Conservation (phyloP, 2,113 vertebrate genomes). For the Formicarius rufipectus region DNA sequence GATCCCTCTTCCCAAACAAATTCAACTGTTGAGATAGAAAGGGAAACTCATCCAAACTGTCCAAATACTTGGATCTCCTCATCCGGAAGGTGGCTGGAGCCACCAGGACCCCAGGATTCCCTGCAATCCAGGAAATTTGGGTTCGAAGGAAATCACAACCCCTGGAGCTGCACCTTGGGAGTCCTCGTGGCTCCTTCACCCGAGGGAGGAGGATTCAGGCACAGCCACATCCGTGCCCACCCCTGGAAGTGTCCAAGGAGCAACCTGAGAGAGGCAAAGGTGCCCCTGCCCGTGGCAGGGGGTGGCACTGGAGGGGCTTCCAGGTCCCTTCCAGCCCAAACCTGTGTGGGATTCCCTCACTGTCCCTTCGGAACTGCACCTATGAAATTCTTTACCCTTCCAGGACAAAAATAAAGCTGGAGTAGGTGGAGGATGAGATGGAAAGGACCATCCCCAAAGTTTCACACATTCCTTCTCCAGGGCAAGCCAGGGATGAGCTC, state of each 20-base stretch:
- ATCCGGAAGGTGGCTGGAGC: neutral
- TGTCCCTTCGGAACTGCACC: too few relatives aligned
- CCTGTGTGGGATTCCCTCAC: neutral
- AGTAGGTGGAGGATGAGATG: neutral
- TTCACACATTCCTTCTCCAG: neutral
- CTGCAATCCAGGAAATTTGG: neutral
- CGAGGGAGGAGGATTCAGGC: rapidly evolving
- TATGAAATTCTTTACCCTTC: neutral
- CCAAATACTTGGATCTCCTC: neutral
- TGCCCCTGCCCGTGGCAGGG: neutral
- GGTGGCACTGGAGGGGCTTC: neutral
- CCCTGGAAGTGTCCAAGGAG: neutral
- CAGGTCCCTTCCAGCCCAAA: neutral
- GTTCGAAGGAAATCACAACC: neutral
- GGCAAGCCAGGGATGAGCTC: neutral
- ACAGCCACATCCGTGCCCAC: neutral
- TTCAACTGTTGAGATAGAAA: neutral
- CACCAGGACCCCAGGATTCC: neutral
- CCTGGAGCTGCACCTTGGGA: neutral
- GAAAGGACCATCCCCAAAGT: neutral
- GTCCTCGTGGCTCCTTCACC: neutral
- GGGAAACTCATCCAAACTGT: neutral
- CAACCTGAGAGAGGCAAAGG: neutral
- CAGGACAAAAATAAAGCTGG: neutral
- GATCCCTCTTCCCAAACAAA: neutral